Evolutionary conservation across 2,888 invertebrate genomes (phyloP).

Genomic region (Atrina japonica): DNA sequence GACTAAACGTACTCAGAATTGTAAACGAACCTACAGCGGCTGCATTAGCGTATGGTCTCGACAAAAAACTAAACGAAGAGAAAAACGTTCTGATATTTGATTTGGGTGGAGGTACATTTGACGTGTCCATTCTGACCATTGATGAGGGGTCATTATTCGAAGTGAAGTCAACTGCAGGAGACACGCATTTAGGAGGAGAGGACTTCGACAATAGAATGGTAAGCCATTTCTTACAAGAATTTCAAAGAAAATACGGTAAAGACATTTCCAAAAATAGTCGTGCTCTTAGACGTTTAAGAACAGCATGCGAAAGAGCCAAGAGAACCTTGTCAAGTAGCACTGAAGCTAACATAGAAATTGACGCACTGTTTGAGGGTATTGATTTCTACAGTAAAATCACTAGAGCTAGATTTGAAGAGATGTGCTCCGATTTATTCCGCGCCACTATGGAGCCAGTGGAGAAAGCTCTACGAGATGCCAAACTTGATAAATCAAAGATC

Average conservation of each 20-base stretch:
- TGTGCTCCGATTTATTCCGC: constrained; percentile 79
- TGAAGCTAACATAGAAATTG: constrained; percentile 74
- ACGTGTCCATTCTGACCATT: constrained; percentile 65
- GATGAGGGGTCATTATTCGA: constrained; percentile 83
- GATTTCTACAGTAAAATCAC: constrained; percentile 76
- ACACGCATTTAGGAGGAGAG: constrained; percentile 77
- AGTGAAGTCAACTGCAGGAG: constrained; percentile 76
- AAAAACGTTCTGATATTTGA: constrained; percentile 38
- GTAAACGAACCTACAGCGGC: constrained; percentile 85
- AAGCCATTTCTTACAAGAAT: constrained; percentile 70
- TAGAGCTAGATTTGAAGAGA: constrained; percentile 75
- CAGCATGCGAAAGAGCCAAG: constrained; percentile 76
- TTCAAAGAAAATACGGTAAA: constrained; percentile 71
- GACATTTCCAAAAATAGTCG: constrained; percentile 65
- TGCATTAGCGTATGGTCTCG: constrained; percentile 31
- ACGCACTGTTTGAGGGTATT: constrained; percentile 72
- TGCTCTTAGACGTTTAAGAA: constrained; percentile 72
- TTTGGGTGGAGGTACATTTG: constrained; percentile 35
- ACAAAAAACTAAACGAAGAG: constrained; percentile 33
- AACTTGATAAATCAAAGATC: constrained; percentile 88
- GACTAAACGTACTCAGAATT: constrained; percentile 81
- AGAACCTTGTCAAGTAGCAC: constrained; percentile 71
- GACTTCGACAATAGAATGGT: constrained; percentile 75
- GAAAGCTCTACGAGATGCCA: constrained; percentile 89
- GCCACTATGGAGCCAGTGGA: constrained; percentile 89